Percentiles rank a stretch among this genome's conserved stretches.
Conservation (phyloP, 2,888 invertebrate species). For the Lobophora halterata region DNA sequence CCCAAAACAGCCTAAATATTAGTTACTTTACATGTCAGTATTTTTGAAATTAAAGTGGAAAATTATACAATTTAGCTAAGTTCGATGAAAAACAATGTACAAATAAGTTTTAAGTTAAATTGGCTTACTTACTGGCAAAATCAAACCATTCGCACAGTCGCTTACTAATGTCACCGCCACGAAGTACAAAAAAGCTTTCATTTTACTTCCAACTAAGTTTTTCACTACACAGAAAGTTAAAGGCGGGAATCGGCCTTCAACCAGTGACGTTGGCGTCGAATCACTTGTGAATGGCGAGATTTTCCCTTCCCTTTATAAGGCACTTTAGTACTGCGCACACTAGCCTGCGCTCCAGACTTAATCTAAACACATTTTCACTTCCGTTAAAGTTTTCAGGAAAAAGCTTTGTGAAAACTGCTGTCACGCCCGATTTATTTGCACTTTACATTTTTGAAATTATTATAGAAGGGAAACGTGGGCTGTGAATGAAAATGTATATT, state of each 20-base stretch:
- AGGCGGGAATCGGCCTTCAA: conserved; percentile 38
- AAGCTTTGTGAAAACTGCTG: neutral
- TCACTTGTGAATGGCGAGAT: conserved; percentile 68
- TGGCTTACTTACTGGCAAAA: conserved; percentile 68
- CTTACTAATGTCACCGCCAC: conserved; percentile 52
- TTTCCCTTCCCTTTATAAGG: conserved; percentile 67
- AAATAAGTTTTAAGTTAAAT: neutral
- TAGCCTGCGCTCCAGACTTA: conserved; percentile 55
- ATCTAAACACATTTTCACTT: conserved; percentile 33
- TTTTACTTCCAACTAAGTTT: conserved; percentile 44
- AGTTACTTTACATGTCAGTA: too few relatives aligned
- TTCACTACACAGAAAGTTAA: conserved; percentile 50
- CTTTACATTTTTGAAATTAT: conserved; percentile 19
- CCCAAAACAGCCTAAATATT: too few relatives aligned
- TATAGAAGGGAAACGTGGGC: conserved; percentile 19
- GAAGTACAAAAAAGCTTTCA: conserved; percentile 59
- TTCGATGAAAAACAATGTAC: too few relatives aligned
- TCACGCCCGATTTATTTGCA: conserved; percentile 14
- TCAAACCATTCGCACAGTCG: conserved; percentile 54
- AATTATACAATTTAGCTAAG: too few relatives aligned
- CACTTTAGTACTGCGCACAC: conserved; percentile 66
- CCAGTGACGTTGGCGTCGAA: conserved; percentile 53
- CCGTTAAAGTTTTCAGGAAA: conserved; percentile 18
- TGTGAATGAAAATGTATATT: conserved; percentile 34
- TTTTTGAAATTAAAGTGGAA: too few relatives aligned